Conservation (phyloP, 2,888 invertebrate genomes). For the Biston betularia region DNA sequence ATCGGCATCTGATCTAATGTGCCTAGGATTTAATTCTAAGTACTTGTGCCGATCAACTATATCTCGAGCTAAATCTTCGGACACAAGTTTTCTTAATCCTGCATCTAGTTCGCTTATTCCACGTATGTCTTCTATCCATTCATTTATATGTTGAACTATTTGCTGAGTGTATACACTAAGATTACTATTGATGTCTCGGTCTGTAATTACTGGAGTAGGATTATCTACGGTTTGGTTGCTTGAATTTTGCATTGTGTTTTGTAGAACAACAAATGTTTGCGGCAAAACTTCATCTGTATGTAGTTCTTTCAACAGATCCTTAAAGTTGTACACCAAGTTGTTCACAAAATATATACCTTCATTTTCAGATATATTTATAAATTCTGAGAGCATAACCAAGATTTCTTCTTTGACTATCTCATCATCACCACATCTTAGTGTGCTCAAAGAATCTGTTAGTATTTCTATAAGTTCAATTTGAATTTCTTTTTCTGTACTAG, state of each 20-base stretch:
- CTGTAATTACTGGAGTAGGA: conserved; percentile 39
- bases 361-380: conserved; percentile 49
- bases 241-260: conserved; percentile 42
- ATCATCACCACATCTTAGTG: conserved; percentile 46
- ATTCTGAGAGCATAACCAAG: conserved; percentile 48
- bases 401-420: conserved; percentile 54
- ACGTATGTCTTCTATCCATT: conserved; percentile 62
- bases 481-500: conserved; percentile 47
- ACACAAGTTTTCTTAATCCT: conserved; percentile 52
- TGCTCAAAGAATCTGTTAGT: conserved; percentile 53
- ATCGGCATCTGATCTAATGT: conserved; percentile 48
- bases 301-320: conserved; percentile 27
- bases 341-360: conserved; percentile 55
- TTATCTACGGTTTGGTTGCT: conserved; percentile 32
- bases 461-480: conserved; percentile 59
- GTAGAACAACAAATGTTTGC: conserved; percentile 55
- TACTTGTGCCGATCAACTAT: conserved; percentile 71
- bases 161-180: conserved; percentile 51
- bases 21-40: conserved; percentile 57
- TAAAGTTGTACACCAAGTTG: conserved; percentile 35
- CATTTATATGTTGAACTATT: conserved; percentile 60
- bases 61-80: conserved; percentile 66
- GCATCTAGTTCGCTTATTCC: conserved; percentile 48
- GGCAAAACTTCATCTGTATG: conserved; percentile 27
- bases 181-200: conserved; percentile 49